These are phyloP conservation scores for Sepioteuthis lessoniana DNA, from an alignment of 2,888 invertebrate species.

Conservation along the genomic window DNA sequence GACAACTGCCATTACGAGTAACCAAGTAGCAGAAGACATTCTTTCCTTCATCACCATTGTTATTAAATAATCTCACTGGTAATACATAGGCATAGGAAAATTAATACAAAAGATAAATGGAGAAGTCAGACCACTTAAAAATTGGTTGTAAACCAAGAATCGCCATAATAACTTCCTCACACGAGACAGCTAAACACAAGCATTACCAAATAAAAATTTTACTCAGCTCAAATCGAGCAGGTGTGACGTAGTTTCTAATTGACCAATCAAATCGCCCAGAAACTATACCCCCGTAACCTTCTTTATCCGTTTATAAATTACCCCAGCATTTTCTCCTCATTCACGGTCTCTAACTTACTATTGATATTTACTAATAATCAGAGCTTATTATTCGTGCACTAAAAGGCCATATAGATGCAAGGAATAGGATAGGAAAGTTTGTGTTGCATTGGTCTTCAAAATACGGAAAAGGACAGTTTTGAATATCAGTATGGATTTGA, in stretches of 20 bases:
- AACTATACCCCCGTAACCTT: neutral
- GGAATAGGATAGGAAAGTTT: too few species aligned
- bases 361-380: too few species aligned
- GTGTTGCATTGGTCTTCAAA: too few species aligned
- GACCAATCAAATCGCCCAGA: neutral
- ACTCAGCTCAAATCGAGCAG: neutral
- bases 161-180: neutral
- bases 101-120: neutral
- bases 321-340: neutral
- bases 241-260: slow-evolving; percentile 21
- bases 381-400: too few species aligned
- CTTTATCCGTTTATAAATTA: neutral
- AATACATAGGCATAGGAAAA: neutral
- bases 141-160: neutral
- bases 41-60: neutral
- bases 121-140: neutral
- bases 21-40: neutral
- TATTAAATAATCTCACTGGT: neutral
- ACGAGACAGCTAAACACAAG: neutral
- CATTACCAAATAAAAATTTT: neutral
- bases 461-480: too few species aligned
- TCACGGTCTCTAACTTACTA: neutral
- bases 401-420: too few species aligned
- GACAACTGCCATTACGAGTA: neutral
- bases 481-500: too few species aligned